Evolutionary conservation across 2,888 invertebrate genomes (phyloP).

Genomic region (Mesoligia furuncula): DNA sequence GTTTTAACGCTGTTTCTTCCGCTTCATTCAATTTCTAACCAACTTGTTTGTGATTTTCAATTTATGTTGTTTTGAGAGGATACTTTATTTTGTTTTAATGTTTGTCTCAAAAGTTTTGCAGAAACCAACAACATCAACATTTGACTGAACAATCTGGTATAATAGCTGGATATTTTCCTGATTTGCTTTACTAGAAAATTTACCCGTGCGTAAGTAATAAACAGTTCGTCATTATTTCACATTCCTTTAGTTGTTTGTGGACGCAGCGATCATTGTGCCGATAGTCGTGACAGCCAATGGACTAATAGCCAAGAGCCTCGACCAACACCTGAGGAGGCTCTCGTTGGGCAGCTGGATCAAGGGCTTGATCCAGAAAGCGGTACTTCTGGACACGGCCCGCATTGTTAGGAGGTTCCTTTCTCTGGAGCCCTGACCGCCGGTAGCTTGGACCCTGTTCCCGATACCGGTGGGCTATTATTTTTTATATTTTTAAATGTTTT

Average conservation of each 20-base stretch:
- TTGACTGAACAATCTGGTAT: not conserved
- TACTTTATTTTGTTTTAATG: constrained; percentile 21
- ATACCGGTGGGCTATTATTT: no score
- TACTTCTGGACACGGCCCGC: no score
- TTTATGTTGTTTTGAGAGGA: constrained; percentile 32
- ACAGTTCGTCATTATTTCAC: not conserved
- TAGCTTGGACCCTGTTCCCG: no score
- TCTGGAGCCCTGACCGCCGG: no score
- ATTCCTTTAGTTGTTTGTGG: not conserved
- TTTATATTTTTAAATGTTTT: no score
- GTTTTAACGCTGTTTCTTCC: constrained; percentile 63
- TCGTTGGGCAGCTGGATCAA: no score
- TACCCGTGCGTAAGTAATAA: not conserved
- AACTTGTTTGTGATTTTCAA: constrained; percentile 37
- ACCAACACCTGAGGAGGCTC: no score
- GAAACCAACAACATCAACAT: not conserved
- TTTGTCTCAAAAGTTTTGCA: constrained; percentile 11
- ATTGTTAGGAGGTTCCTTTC: no score
- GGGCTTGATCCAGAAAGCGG: no score
- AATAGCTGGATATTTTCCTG: not conserved
- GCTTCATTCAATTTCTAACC: constrained; percentile 60
- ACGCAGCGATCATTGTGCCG: no score
- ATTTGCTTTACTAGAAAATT: not conserved
- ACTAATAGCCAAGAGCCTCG: no score
- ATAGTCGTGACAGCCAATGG: no score